Percentiles rank a stretch among this genome's conserved stretches.
Evolutionary conservation across 2,888 invertebrate species (phyloP).

Genomic region (Elegia similella): DNA sequence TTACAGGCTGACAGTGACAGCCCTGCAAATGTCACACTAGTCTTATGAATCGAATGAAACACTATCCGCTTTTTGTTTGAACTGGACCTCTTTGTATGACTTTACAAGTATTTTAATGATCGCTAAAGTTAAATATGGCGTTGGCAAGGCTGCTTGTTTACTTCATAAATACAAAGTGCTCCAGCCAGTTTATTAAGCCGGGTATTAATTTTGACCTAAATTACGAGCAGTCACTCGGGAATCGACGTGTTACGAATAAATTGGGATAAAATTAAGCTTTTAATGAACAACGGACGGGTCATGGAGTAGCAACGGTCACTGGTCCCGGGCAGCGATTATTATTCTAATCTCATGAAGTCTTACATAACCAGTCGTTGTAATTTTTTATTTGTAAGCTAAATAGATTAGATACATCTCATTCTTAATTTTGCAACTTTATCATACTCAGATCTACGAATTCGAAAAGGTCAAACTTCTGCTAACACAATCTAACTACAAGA

Average conservation of each 20-base stretch:
- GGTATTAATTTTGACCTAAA: conserved; percentile 12
- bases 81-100: conserved; percentile 15
- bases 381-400: too few species aligned
- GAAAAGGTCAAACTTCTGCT: too few species aligned
- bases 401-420: too few species aligned
- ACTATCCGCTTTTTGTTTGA: conserved; percentile 22
- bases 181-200: conserved; percentile 4
- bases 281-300: neutral
- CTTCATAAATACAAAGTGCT: neutral
- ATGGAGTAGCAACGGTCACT: neutral
- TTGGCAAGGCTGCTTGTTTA: conserved; percentile 13
- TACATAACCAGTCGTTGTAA: too few species aligned
- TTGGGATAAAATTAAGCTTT: neutral
- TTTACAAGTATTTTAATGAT: conserved; percentile 13
- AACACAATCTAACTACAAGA: too few species aligned
- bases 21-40: too few species aligned
- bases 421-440: too few species aligned
- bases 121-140: conserved; percentile 12
- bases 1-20: too few species aligned
- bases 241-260: neutral
- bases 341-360: too few species aligned
- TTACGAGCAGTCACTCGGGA: neutral
- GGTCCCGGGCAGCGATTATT: too few species aligned
- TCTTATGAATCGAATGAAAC: conserved; percentile 13
- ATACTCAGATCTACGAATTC: too few species aligned